Evolutionary conservation across 2,888 invertebrate species (phyloP), one percentile per base, ranked within the genome.

Genomic region (Salticus scenicus): DNA sequence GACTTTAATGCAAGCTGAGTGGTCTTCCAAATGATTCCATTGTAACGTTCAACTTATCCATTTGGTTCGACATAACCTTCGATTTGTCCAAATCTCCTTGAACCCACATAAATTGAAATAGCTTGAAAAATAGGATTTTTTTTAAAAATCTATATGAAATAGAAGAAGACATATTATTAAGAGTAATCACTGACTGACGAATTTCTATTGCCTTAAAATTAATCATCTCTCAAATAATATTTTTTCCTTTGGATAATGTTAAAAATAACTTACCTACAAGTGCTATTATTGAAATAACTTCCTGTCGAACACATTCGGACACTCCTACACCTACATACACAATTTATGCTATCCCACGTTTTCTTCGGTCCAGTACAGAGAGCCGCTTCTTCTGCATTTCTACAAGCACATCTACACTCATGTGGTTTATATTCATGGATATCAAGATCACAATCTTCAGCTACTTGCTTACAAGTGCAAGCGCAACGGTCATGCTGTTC

Each of bases 331-430:
- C 92, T 91, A 89, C 95, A 95, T 14, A 91, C 90, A 89, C 95
- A 95, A 0, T 91, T 90, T 1, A 92, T 90, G 8, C 93, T 91
- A 89, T 94, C 93, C 95, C 95, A 95, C 20, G 93, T 90, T 42
- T 66, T 76, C 27, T 91, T 91, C 87, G 92, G 91, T 57, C 87
- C 88, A 1, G 89, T 88, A 89, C 94, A 95, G 90, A 94, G 94
- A 4, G 92, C 90, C 85, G 93, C 92, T 51, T 94, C 94, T 87
- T 94, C 94, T 7, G 89, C 89, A 88, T 94, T 94, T 8, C 90
- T 92, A 89, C 95, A 95, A 17, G 90, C 90, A 89, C 95, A 95
- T 37, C 92, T 91, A 88, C 95, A 95, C 88, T 93, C 92, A 0
- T 92, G 90, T 83, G 91, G 90, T 69, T 91, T 90, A 89, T 94